phyloP scores from a whole-genome alignment of 2,888 invertebrate species.

The Physocephala rufipes region DNA sequence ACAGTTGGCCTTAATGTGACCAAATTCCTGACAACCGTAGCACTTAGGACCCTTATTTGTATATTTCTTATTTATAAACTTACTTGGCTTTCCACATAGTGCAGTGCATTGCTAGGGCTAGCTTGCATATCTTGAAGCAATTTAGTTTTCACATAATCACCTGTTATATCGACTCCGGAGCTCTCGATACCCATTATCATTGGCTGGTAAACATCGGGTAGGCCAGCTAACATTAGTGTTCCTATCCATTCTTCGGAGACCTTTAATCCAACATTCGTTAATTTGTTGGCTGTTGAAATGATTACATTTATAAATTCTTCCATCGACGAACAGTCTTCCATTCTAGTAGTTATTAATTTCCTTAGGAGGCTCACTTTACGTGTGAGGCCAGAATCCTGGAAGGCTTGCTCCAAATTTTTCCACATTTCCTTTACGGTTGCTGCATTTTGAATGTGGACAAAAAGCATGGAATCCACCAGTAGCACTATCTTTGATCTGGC shows the following conservation, averaged over 20 bases:
- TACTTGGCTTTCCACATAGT: slow-evolving; percentile 17
- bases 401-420: slow-evolving; percentile 45
- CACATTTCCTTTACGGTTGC: slow-evolving; percentile 48
- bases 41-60: slow-evolving; percentile 14
- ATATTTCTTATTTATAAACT: slow-evolving; percentile 1
- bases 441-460: too few species aligned
- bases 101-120: neutral
- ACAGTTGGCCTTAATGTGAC: slow-evolving; percentile 12
- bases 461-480: too few species aligned
- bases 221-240: slow-evolving; percentile 51
- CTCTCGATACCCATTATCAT: slow-evolving; percentile 50
- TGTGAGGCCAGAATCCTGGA: slow-evolving; percentile 52
- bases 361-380: slow-evolving; percentile 51
- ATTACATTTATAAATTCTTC: slow-evolving; percentile 51
- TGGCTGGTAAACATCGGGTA: slow-evolving; percentile 51
- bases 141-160: slow-evolving; percentile 52
- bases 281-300: slow-evolving; percentile 50
- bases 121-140: slow-evolving; percentile 45
- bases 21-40: slow-evolving; percentile 19
- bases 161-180: slow-evolving; percentile 48
- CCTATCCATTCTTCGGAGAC: slow-evolving; percentile 49
- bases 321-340: slow-evolving; percentile 46
- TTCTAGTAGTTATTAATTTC: slow-evolving; percentile 42
- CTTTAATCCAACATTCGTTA: slow-evolving; percentile 47
- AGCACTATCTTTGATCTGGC: too few species aligned